A percentile compares a stretch with the other conserved stretches of the same genome.
These are phyloP conservation scores for Eospalax fontanierii DNA, from an alignment of 2,797 vertebrate genomes.

Conservation along the genomic window DNA sequence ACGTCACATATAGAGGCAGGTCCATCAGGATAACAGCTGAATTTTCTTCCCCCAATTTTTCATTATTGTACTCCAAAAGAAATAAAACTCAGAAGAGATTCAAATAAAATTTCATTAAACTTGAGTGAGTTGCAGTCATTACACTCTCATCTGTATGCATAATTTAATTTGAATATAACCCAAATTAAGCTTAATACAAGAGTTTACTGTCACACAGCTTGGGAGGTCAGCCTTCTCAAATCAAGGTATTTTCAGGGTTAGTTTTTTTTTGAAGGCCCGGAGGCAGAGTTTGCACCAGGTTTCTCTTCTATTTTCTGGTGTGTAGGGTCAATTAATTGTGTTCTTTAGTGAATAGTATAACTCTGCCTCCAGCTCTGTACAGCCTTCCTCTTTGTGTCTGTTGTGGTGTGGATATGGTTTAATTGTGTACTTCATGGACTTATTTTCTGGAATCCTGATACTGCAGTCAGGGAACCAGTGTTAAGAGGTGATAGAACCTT, in stretches of 20 bases:
- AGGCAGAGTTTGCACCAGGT: not conserved
- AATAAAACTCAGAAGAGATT: slow-evolving; percentile 30
- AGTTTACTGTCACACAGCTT: not conserved
- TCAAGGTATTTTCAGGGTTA: slow-evolving; percentile 14
- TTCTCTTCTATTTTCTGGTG: not conserved
- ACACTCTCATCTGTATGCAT: not conserved
- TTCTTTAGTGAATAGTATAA: not conserved
- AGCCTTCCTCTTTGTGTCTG: not conserved
- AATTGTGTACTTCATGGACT: not conserved
- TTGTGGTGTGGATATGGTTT: not conserved
- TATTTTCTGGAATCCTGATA: not conserved
- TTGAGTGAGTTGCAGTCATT: not conserved
- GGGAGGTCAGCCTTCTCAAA: slow-evolving; percentile 8
- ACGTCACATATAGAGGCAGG: too few species aligned
- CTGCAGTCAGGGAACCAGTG: not conserved
- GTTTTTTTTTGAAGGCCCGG: not conserved
- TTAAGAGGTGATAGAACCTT: not conserved
- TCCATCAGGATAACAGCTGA: too few species aligned
- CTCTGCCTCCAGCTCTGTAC: not conserved
- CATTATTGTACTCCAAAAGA: not conserved
- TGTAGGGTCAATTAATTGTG: not conserved
- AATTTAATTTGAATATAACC: not conserved
- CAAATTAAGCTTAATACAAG: not conserved
- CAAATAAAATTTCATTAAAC: slow-evolving; percentile 51
- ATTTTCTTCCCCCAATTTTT: not conserved